Evolutionary conservation across 2,888 invertebrate genomes (phyloP), one percentile per base, ranked within the genome.

Genomic region (Hirudinaria manillensis): DNA sequence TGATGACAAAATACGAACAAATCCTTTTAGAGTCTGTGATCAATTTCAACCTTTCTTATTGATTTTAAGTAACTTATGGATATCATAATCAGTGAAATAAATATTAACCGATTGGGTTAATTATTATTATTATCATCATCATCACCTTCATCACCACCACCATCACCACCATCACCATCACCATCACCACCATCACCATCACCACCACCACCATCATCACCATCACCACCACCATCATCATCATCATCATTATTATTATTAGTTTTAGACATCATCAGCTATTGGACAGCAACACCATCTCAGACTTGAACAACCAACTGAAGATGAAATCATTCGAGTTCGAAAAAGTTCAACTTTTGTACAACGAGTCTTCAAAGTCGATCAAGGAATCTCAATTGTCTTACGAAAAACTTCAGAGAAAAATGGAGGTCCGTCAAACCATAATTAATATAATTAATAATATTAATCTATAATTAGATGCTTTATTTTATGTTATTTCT

Each of bases 271-370:
- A 82, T 75, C 76, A 82, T 24, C 84, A 85, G 78, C 76, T 81
- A 32, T 80, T 78, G 70, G 81, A 80, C 34, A 84, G 83, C 71
- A 81, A 78, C 32, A 79, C 81, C 38, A 76, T 83, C 24, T 78
- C 82, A 27, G 85, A 84, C 70, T 73, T 85, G 29, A 81, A 82
- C 70, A 84, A 81, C 77, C 84, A 85, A 56, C 76, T 85, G 55
- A 84, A 84, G 77, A 71, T 86, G 77, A 85, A 84, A 78, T 78
- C 82, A 27, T 85, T 85, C 80, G 85, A 85, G 75, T 75, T 80
- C 10, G 85, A 85, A 77, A 78, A 85, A 70, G 77, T 81, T 24
- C 82, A 83, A 76, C 79, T 85, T 77, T 79, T 86, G 4, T 81
- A 83, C 72, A 84, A 84, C 68, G 85, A 86, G 76, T 82, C 83